Base-by-base conservation (phyloP, 2,888 invertebrate species). In the Fabriciana adippe region DNA sequence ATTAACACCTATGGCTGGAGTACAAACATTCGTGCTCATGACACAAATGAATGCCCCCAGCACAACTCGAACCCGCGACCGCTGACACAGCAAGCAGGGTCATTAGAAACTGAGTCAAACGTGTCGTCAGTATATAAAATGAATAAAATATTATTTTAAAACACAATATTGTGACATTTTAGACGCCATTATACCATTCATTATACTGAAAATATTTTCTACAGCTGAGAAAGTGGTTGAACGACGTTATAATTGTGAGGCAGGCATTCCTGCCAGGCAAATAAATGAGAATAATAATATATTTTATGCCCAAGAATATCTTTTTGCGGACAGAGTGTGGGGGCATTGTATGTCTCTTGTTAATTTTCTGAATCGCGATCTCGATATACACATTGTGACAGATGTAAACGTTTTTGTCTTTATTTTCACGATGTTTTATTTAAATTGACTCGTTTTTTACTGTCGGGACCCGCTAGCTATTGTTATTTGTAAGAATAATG, bases 171-270 rank as follows among this genome's bases (percentile, higher is more conserved):
- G 59, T 26, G 47, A 26, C 26, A 48, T 59, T 59, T 59, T 47
- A 59, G 59, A 59, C 26, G 59, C 59, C 59, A 59, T 59, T 59
- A 59, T 16, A 18, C 50, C 51, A 51, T 51, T 51, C 61, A 61
- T 61, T 61, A 61, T 14, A 50, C 6, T 51, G 35, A n/a, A 61
- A 61, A 61, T 61, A 35, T 61, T 61, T 53, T 61, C 31, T 53
- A 15, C 35, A 53, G 41, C 50, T 53, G 51, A 50, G 14, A 61
- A 61, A 51, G 61, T 15, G 50, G 50, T 35, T 61, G 61, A 61
- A 61, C 35, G 51, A 61, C 51, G 51, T 15, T 53, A 50, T 41
- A 61, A 61, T 61, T 61, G 61, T 51, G 35, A n/a, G 50, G 35
- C 26, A 41, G 26, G 61, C 50, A 50, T 51, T 61, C 16, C 35